These are phyloP conservation scores for Myxocyprinus asiaticus DNA, from an alignment of 2,113 vertebrate genomes.

Conservation along the genomic window DNA sequence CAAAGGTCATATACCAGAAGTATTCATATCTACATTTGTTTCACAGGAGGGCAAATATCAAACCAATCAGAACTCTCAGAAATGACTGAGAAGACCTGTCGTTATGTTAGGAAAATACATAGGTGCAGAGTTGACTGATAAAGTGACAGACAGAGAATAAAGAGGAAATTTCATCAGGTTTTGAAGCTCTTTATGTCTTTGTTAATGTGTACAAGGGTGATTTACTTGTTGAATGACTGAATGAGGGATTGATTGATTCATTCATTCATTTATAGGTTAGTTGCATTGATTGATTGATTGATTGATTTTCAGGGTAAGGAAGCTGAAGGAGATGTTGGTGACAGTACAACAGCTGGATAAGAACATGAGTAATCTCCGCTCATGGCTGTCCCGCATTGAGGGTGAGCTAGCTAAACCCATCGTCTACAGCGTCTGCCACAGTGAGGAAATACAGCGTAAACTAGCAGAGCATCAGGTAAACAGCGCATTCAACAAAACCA, in stretches of 20 bases:
- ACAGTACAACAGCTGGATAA: slow-evolving; percentile 91
- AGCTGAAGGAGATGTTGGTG: slow-evolving; percentile 91
- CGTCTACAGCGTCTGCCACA: slow-evolving; percentile 85
- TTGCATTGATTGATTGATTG: not conserved
- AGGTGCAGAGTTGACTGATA: too few relatives aligned
- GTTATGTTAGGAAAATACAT: too few relatives aligned
- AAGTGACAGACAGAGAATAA: too few relatives aligned
- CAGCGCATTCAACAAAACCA: not conserved
- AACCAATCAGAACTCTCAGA: not conserved
- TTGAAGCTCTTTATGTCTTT: too few relatives aligned
- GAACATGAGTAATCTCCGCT: slow-evolving; percentile 94
- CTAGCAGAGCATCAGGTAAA: slow-evolving; percentile 90
- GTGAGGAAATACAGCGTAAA: slow-evolving; percentile 92
- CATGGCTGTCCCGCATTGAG: slow-evolving; percentile 90
- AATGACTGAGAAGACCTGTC: too few relatives aligned
- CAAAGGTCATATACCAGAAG: too few relatives aligned
- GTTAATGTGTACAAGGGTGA: not conserved
- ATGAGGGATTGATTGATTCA: not conserved
- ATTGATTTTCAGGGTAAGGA: slow-evolving; percentile 83
- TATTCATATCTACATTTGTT: too few relatives aligned
- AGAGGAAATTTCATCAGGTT: too few relatives aligned
- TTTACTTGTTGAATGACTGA: not conserved
- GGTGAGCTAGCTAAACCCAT: slow-evolving; percentile 89
- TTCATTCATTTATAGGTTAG: too few relatives aligned
- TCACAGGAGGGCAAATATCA: not conserved